Conservation (phyloP, 2,888 invertebrate species). For the Anthophora plumipes region DNA sequence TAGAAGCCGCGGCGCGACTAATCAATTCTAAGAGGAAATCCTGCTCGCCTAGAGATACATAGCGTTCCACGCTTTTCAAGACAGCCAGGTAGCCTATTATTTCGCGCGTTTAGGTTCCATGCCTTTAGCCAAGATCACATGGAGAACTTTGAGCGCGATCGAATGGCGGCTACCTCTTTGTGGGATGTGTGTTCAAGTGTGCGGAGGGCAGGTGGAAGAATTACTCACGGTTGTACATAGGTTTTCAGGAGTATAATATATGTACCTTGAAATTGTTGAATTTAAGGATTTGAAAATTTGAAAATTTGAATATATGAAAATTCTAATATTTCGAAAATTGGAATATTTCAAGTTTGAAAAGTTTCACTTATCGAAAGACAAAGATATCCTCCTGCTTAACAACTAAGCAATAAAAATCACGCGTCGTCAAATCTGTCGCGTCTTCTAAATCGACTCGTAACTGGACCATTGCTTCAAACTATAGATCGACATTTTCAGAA, state of each 20-base stretch:
- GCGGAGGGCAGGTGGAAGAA: too few relatives aligned
- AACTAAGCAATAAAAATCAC: neutral
- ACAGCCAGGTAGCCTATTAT: slow-evolving; percentile 1
- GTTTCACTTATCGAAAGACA: too few relatives aligned
- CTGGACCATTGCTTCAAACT: neutral
- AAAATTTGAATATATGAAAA: too few relatives aligned
- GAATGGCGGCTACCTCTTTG: neutral
- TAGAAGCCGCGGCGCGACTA: slow-evolving; percentile 12
- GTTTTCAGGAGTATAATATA: too few relatives aligned
- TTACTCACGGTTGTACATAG: too few relatives aligned
- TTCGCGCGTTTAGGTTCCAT: neutral
- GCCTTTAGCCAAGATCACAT: neutral
- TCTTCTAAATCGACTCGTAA: neutral
- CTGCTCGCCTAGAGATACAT: slow-evolving; percentile 23
- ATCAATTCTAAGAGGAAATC: slow-evolving; percentile 54
- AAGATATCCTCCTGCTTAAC: too few relatives aligned
- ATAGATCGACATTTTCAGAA: slow-evolving; percentile 1
- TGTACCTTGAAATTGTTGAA: too few relatives aligned
- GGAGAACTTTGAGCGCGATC: neutral
- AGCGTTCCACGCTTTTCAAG: slow-evolving; percentile 7
- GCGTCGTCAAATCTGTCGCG: neutral
- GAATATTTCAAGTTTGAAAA: too few relatives aligned
- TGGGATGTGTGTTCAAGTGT: too few relatives aligned
- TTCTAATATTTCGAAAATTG: too few relatives aligned
- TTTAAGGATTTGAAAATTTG: too few relatives aligned